Evolutionary conservation across 2,888 invertebrate species (phyloP).

Genomic region (Chrysolina haemoptera): DNA sequence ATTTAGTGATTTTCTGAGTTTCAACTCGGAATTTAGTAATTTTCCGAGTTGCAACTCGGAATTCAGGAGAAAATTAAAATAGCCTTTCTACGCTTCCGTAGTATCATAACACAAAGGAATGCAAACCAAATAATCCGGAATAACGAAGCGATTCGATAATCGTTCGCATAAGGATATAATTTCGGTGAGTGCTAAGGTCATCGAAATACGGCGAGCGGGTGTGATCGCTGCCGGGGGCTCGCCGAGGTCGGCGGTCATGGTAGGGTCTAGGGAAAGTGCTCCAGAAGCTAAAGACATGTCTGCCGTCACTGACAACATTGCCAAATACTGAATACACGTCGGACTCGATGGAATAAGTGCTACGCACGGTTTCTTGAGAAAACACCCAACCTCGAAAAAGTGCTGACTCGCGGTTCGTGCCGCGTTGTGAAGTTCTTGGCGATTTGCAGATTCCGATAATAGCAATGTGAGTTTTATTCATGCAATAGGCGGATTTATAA

Average conservation of each 20-base stretch:
- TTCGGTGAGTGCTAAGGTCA: conserved; percentile 42
- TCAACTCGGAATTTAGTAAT: no score
- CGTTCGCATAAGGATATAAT: conserved; percentile 1
- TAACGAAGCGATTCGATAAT: conserved; percentile 8
- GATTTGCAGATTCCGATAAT: not conserved
- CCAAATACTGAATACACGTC: conserved; percentile 39
- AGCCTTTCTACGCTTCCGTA: no score
- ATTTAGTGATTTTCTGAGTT: no score
- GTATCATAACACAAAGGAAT: not conserved
- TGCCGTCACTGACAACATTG: conserved; percentile 29
- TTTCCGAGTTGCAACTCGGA: no score
- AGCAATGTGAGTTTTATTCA: conserved; percentile 9
- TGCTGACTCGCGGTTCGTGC: not conserved
- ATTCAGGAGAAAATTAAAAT: no score
- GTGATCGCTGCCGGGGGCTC: conserved; percentile 46
- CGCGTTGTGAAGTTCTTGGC: not conserved
- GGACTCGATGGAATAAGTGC: conserved; percentile 32
- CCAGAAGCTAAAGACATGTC: conserved; percentile 45
- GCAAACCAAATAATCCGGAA: not conserved
- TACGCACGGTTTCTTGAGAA: conserved; percentile 19
- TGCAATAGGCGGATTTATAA: not conserved
- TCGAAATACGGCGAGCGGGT: conserved; percentile 39
- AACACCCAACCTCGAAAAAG: conserved; percentile 4
- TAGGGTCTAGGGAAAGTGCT: conserved; percentile 51
- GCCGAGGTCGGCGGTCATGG: conserved; percentile 46